phyloP scores from a whole-genome alignment of 2,113 vertebrate genomes.

The Chaetodon auriga region DNA sequence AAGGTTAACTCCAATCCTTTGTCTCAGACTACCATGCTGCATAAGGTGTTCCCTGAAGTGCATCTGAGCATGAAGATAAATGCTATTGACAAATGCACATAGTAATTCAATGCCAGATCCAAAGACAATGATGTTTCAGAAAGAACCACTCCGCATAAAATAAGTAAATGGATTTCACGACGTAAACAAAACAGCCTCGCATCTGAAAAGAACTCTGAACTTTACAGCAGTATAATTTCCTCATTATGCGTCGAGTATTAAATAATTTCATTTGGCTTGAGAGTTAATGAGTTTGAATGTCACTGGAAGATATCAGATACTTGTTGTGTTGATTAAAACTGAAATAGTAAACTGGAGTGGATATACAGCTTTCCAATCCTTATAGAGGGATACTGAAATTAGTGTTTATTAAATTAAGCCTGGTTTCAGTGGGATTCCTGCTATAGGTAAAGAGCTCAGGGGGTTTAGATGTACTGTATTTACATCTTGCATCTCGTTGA shows the following conservation, averaged over 20 bases:
- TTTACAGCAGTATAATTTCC: neutral
- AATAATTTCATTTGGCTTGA: slow-evolving; percentile 45
- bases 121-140: slow-evolving; percentile 52
- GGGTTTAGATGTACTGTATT: slow-evolving; percentile 3
- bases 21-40: slow-evolving; percentile 55
- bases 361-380: neutral
- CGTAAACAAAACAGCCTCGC: neutral
- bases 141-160: slow-evolving; percentile 11
- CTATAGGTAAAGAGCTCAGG: neutral
- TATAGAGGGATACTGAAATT: neutral
- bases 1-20: slow-evolving; percentile 71
- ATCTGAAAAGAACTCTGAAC: neutral
- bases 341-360: slow-evolving; percentile 13
- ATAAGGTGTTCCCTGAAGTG: slow-evolving; percentile 55
- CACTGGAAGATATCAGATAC: slow-evolving; percentile 31
- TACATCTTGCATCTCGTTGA: neutral
- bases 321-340: slow-evolving; percentile 50
- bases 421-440: neutral
- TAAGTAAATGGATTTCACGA: slow-evolving; percentile 27
- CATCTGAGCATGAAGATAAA: slow-evolving; percentile 76
- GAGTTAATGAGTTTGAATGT: slow-evolving; percentile 62
- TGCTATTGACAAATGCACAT: slow-evolving; percentile 71
- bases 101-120: slow-evolving; percentile 66
- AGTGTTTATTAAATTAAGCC: neutral
- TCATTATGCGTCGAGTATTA: slow-evolving; percentile 30